Base-by-base conservation (phyloP, 2,113 vertebrate species). In the Lamprotornis superbus region DNA sequence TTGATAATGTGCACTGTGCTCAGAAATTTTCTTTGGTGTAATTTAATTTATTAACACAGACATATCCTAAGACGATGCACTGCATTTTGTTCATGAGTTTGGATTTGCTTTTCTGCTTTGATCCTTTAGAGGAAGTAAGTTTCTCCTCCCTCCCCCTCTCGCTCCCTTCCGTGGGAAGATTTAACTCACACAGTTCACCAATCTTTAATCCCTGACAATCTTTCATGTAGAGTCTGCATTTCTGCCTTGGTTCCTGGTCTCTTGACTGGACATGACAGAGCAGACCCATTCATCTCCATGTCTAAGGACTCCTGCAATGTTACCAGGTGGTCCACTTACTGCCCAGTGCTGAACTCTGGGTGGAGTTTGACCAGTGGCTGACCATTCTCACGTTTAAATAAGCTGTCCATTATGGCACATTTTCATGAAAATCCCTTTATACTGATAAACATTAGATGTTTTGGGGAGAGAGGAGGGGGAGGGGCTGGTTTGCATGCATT, bases 41-140 rank as follows among this genome's bases (percentile, higher is more conserved):
- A 47, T 55, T 67, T 50, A 59, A 49, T 90, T 65, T 90, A 64
- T 91, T 89, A 83, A 33, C 11, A 53, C 52, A 75, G 30, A 46
- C 24, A 24, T 68, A 71, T 7, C 10, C 19, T 37, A 42, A 83
- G n/a, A 76, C 23, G 61, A 57, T 83, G 28, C 18, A 53, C 8
- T 73, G 30, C 7, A 46, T 70, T 89, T 70, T 86, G 35, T 47
- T 90, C 9, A 59, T 57, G 13, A 74, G 15, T 59, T 87, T 83
- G 63, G n/a, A 42, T 91, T 94, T 90, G 13, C 40, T 77, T 91
- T 90, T 73, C 35, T 61, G 39, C 77, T 95, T 94, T 94, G 77
- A 92, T 90, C 52, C 30, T 76, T 50, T 46, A 63, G 15, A 83
- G 61, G 50, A 95, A 93, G 27, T 11, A 85, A 71, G 15, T 56